Evolutionary conservation across 2,113 vertebrate genomes (phyloP).

Genomic region (Micronycteris hirsuta): DNA sequence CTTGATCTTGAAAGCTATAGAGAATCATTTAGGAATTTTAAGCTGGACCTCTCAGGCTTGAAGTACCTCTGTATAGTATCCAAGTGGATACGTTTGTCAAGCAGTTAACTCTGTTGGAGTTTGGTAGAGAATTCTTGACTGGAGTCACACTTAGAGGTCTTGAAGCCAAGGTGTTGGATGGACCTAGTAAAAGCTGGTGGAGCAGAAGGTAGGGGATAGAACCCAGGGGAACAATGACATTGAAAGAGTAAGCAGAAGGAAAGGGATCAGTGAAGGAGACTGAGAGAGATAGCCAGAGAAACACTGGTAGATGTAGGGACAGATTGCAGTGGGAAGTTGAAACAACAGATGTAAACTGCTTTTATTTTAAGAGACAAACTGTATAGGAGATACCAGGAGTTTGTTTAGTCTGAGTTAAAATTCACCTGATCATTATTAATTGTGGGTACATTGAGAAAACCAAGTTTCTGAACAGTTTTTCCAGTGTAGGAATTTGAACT

Average conservation of each 20-base stretch:
- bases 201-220: background rate
- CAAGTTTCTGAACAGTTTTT: background rate
- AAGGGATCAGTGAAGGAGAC: background rate
- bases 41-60: background rate
- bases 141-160: background rate
- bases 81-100: background rate
- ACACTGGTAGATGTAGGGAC: background rate
- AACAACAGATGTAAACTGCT: background rate
- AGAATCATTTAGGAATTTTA: background rate
- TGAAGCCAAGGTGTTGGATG: background rate
- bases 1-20: background rate
- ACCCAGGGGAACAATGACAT: background rate
- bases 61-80: background rate
- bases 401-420: conserved; percentile 8
- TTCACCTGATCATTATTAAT: background rate
- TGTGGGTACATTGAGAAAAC: background rate
- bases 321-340: background rate
- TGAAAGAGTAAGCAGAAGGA: background rate
- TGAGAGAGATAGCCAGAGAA: background rate
- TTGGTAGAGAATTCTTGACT: background rate
- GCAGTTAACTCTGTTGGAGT: background rate
- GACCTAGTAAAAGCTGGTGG: background rate
- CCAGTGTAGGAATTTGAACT: background rate
- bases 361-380: background rate
- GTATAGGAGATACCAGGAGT: background rate